Conservation (phyloP, 2,797 vertebrate genomes). For the Remorina albescens region DNA sequence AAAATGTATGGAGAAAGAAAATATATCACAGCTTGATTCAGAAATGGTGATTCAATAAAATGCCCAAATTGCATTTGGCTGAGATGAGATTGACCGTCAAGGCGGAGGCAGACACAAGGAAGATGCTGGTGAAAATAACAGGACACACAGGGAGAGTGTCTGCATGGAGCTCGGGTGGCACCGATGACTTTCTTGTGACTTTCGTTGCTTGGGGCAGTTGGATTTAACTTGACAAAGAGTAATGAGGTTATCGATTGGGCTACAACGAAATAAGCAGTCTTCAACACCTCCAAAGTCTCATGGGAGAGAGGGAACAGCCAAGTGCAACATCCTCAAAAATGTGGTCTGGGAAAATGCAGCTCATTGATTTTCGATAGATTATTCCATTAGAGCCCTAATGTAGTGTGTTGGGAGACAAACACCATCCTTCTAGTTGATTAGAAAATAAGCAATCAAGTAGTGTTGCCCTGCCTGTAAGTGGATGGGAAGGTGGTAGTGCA, state of each 20-base stretch:
- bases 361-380: constrained; percentile 87
- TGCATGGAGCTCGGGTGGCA: constrained; percentile 58
- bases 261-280: constrained; percentile 86
- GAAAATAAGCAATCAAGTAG: constrained; percentile 83
- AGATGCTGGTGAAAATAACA: constrained; percentile 76
- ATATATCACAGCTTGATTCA: constrained; percentile 51
- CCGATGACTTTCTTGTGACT: constrained; percentile 85
- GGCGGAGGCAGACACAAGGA: constrained; percentile 63
- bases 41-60: constrained; percentile 77
- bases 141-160: constrained; percentile 63
- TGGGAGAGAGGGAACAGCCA: constrained; percentile 81
- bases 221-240: constrained; percentile 88
- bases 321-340: constrained; percentile 87
- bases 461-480: constrained; percentile 69
- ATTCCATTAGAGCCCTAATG: constrained; percentile 85
- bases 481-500: constrained; percentile 73
- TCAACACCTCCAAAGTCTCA: constrained; percentile 84
- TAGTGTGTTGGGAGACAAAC: constrained; percentile 84
- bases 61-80: constrained; percentile 72
- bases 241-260: constrained; percentile 88
- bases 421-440: constrained; percentile 85
- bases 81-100: constrained; percentile 72
- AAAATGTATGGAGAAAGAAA: constrained; percentile 46
- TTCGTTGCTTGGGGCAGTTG: constrained; percentile 84
- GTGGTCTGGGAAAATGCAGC: constrained; percentile 83